Percentiles rank a stretch among this genome's conserved stretches.
phyloP scores from a whole-genome alignment of 1,140 invertebrate species.

The Zaprionus ornatus region DNA sequence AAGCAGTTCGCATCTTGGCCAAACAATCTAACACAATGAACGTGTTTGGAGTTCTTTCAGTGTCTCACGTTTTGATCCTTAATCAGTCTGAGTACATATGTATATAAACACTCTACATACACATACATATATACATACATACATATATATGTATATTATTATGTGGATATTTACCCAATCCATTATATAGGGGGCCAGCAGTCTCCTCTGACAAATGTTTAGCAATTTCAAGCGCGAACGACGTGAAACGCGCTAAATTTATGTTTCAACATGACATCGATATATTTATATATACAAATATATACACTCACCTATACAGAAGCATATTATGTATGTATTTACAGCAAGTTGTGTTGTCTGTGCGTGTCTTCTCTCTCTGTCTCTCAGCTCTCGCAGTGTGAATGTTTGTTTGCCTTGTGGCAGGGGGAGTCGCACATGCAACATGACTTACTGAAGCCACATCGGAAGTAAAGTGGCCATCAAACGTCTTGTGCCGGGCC shows the following conservation, averaged over 20 bases:
- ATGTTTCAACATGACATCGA: constrained; percentile 58
- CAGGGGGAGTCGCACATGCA: constrained; percentile 3
- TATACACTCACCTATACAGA: constrained; percentile 1
- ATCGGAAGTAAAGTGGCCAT: constrained; percentile 30
- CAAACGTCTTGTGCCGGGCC: constrained; percentile 6
- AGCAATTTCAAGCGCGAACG: constrained; percentile 51
- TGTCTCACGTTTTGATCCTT: constrained; percentile 17
- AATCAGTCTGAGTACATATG: not conserved
- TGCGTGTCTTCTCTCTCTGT: constrained; percentile 15
- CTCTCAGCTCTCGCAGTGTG: not conserved
- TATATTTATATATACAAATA: constrained; percentile 10
- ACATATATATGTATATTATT: constrained; percentile 8
- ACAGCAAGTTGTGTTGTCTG: not conserved
- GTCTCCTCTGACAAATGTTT: constrained; percentile 44
- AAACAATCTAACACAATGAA: constrained; percentile 6
- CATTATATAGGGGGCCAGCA: constrained; percentile 19
- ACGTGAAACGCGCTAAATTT: constrained; percentile 59
- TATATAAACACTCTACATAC: not conserved
- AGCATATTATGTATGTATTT: not conserved
- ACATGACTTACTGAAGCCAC: constrained; percentile 8
- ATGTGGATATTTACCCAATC: constrained; percentile 32
- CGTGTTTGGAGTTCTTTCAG: constrained; percentile 16
- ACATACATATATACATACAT: not conserved
- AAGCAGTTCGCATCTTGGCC: not conserved
- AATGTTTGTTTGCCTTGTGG: constrained; percentile 10